A percentile compares a stretch with the other conserved stretches of the same genome.
Conservation (phyloP, 2,113 vertebrate genomes). For the Cyprinodon tularosa region DNA sequence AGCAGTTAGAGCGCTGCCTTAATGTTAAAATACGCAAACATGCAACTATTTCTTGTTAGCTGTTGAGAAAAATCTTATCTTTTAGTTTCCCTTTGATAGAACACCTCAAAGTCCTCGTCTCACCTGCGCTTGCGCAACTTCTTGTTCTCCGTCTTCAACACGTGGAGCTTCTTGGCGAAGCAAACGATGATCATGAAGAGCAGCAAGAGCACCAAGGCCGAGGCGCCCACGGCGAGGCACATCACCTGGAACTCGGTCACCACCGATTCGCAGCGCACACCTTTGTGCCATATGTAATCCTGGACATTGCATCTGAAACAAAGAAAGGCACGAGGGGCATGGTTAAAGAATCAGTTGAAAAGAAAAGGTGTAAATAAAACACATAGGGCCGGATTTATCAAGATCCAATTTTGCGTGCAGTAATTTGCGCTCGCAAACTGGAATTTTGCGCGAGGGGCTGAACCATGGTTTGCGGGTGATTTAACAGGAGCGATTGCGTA, state of each 20-base stretch:
- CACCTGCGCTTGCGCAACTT: conserved; percentile 96
- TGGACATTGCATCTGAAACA: conserved; percentile 91
- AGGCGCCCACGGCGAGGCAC: conserved; percentile 92
- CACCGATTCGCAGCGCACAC: conserved; percentile 92
- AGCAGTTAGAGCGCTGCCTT: too few species aligned
- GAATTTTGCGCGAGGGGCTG: too few species aligned
- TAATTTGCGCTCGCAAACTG: too few species aligned
- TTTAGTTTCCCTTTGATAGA: neutral
- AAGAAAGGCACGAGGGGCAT: neutral
- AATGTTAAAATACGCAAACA: too few species aligned
- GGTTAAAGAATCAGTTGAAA: neutral
- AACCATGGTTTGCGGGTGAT: too few species aligned
- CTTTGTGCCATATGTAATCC: conserved; percentile 99
- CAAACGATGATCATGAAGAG: conserved; percentile 98
- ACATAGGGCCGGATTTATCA: too few species aligned
- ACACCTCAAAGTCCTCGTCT: conserved; percentile 54
- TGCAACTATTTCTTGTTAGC: too few species aligned
- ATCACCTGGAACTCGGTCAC: conserved; percentile 99
- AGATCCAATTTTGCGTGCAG: too few species aligned
- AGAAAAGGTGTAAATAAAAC: neutral
- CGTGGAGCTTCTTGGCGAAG: conserved; percentile 98
- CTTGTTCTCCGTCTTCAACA: conserved; percentile 96
- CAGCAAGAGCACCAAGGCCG: conserved; percentile 90
- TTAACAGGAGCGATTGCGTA: too few species aligned
- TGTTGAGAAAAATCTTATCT: neutral